phyloP scores from a whole-genome alignment of 2,797 vertebrate genomes.

The Macroramphosus scolopax region DNA sequence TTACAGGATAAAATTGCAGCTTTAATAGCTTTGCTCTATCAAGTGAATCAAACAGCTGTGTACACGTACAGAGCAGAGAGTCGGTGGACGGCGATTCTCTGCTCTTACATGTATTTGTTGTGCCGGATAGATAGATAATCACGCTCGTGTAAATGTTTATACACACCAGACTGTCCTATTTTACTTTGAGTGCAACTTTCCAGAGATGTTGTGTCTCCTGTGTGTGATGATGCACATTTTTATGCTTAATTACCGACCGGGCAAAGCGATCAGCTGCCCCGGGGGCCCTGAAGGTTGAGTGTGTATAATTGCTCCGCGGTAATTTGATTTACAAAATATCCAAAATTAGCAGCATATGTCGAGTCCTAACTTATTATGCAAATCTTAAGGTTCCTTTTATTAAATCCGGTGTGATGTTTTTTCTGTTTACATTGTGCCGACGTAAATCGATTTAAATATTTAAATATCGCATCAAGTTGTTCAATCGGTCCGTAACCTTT shows the following conservation, averaged over 20 bases:
- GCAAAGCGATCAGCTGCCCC: not conserved
- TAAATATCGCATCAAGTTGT: no score
- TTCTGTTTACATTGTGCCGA: no score
- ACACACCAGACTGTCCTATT: no score
- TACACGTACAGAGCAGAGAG: no score
- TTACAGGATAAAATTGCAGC: conserved; percentile 15
- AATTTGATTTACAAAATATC: conserved; percentile 9
- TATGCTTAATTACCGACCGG: conserved; percentile 10
- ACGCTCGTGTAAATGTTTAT: no score
- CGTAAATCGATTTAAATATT: no score
- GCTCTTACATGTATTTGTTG: no score
- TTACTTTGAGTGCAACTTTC: not conserved
- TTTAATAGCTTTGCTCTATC: conserved; percentile 17
- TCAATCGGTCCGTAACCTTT: no score
- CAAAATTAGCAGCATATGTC: conserved; percentile 2
- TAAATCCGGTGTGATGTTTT: no score
- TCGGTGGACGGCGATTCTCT: no score
- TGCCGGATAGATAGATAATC: no score
- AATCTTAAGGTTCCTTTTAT: no score
- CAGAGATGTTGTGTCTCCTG: not conserved
- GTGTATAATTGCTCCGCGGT: conserved; percentile 12
- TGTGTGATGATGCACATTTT: conserved; percentile 8
- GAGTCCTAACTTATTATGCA: not conserved
- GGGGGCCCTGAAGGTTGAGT: conserved; percentile 7
- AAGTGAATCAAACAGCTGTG: conserved; percentile 32